Base-by-base conservation (phyloP, 2,797 vertebrate genomes). In the Eurystomus glaucurus region DNA sequence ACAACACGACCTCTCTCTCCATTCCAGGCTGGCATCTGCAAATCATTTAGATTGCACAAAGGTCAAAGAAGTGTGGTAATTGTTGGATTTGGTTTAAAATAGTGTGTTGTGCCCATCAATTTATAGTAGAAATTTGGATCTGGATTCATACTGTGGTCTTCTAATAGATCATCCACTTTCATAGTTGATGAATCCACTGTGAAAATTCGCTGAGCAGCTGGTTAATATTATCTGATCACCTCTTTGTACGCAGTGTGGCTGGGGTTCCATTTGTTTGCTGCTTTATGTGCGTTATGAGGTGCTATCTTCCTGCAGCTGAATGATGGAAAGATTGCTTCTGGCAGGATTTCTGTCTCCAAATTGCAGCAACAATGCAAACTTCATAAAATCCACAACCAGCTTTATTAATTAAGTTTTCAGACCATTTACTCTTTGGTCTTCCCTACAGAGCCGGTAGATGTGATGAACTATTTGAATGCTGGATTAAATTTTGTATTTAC, bases 401-500 rank as follows among this genome's bases (percentile, higher is more conserved):
- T 68, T 78, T 60, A 82, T 62, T 88, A 88, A 68, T 93, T 50
- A 70, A 78, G 26, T 90, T 96, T 94, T 92, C 62, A 65, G 84
- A 54, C 74, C 70, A 39, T 87, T 94, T 96, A 77, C 68, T 89
- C 74, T 91, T 88, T 46, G 57, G 75, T 95, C 71, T 94, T 91
- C 50, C 35, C 8, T 85, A 74, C 17, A 71, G 52, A 89, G 41
- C 35, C 94, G 74, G 68, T 74, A 71, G 37, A 14, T 74, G 35
- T 70, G 72, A 74, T 52, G 71, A 64, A 89, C 78, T 80, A 2
- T 66, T 90, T 92, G 52, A 88, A 88, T 85, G 45, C 69, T 82
- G 92, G 89, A 78, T 90, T 93, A 58, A 58, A 69, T 94, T 92
- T 95, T 81, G 26, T 94, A 90, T 92, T 96, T 91, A 88, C 45